These are phyloP conservation scores for Ligdia adustata DNA, from an alignment of 2,888 invertebrate genomes.

Conservation along the genomic window DNA sequence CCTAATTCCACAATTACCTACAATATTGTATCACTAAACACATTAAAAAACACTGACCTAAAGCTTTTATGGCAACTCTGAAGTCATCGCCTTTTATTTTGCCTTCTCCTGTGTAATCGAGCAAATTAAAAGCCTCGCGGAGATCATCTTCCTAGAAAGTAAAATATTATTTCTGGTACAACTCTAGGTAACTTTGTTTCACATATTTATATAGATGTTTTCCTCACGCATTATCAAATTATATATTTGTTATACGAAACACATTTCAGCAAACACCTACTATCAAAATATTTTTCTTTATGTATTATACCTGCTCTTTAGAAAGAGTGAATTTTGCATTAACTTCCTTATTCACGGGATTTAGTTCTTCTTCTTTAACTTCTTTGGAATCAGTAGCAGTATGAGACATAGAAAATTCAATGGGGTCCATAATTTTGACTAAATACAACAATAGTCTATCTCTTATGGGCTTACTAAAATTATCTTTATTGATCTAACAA, in stretches of 20 bases:
- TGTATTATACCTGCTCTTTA: conserved; percentile 53
- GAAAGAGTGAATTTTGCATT: conserved; percentile 59
- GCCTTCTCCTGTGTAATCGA: conserved; percentile 73
- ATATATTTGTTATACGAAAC: too few relatives aligned
- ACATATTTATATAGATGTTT: too few relatives aligned
- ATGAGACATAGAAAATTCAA: conserved; percentile 6
- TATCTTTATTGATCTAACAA: conserved; percentile 24
- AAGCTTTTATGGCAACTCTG: conserved; percentile 74
- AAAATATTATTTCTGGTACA: not conserved
- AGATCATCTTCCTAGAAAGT: conserved; percentile 65
- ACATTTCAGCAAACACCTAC: too few relatives aligned
- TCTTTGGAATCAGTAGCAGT: conserved; percentile 6
- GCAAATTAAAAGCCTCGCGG: conserved; percentile 69
- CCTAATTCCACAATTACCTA: too few relatives aligned
- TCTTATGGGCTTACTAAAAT: not conserved
- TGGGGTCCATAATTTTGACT: conserved; percentile 6
- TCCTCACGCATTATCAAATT: too few relatives aligned
- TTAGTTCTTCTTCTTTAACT: conserved; percentile 30
- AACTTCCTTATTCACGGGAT: conserved; percentile 41
- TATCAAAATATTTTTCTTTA: not conserved
- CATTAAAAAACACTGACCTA: too few relatives aligned
- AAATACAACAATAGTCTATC: not conserved
- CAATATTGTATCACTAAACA: too few relatives aligned
- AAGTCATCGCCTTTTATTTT: conserved; percentile 75
- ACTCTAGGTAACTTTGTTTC: too few relatives aligned